Percentiles rank a stretch among this genome's conserved stretches.
These are phyloP conservation scores for Gila robusta DNA, from an alignment of 2,797 vertebrate species.

Conservation along the genomic window DNA sequence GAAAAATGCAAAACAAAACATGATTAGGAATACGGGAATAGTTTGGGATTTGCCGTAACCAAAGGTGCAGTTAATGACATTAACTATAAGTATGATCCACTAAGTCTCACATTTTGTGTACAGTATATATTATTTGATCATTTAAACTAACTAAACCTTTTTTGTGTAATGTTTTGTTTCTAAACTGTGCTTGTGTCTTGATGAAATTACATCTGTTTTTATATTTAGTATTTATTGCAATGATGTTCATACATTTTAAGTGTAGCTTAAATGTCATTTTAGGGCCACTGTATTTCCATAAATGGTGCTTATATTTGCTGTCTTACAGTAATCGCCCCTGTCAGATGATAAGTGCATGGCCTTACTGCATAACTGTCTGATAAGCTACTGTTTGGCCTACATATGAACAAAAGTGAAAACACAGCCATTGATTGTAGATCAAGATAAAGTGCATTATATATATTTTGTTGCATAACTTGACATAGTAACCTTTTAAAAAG, in stretches of 20 bases:
- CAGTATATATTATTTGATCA: not conserved
- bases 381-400: not conserved
- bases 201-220: not conserved
- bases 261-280: not conserved
- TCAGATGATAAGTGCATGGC: not conserved
- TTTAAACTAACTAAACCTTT: not conserved
- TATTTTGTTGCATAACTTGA: no score
- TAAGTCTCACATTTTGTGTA: not conserved
- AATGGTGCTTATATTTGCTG: not conserved
- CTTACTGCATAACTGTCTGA: not conserved
- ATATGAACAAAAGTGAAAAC: slow-evolving; percentile 14
- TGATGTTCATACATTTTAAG: not conserved
- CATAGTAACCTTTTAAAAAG: not conserved
- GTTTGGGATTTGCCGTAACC: not conserved
- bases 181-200: not conserved
- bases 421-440: not conserved
- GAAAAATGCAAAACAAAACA: not conserved
- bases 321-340: not conserved
- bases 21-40: not conserved
- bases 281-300: not conserved
- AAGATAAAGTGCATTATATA: not conserved
- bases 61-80: not conserved
- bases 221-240: not conserved
- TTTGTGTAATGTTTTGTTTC: not conserved
- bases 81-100: not conserved